phyloP scores from a whole-genome alignment of 2,113 vertebrate genomes.

The Callorhinus ursinus region DNA sequence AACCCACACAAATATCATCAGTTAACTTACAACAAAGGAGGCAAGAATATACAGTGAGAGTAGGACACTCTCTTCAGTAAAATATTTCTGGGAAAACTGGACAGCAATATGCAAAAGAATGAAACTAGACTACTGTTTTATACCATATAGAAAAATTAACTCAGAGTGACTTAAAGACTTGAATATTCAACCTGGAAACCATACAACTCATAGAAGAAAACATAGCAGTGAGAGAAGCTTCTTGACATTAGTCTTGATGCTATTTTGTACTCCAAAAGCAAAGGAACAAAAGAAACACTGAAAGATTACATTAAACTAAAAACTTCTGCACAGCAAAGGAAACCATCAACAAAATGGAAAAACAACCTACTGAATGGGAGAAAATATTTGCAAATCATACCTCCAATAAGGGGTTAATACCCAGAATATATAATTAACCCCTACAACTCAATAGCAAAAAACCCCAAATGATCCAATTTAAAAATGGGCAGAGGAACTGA shows the following conservation, averaged over 20 bases:
- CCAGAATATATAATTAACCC: neutral
- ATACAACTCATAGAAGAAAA: neutral
- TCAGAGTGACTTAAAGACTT: neutral
- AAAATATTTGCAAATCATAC: neutral
- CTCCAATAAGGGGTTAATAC: neutral
- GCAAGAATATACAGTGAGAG: neutral
- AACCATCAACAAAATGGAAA: neutral
- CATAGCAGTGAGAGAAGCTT: neutral
- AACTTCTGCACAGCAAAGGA: neutral
- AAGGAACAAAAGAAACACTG: neutral
- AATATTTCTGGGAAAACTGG: neutral
- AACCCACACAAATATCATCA: neutral
- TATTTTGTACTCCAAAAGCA: neutral
- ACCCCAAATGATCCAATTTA: neutral
- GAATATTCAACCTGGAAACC: neutral
- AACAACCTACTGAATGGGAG: neutral
- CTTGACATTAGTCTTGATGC: neutral
- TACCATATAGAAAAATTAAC: neutral
- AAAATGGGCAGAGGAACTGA: neutral
- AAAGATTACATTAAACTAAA: neutral
- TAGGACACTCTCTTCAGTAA: neutral
- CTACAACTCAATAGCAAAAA: neutral
- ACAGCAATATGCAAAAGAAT: neutral
- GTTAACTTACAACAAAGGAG: neutral
- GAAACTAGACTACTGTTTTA: neutral